These are phyloP conservation scores for Lobophora halterata DNA, from an alignment of 2,888 invertebrate genomes.

Conservation along the genomic window DNA sequence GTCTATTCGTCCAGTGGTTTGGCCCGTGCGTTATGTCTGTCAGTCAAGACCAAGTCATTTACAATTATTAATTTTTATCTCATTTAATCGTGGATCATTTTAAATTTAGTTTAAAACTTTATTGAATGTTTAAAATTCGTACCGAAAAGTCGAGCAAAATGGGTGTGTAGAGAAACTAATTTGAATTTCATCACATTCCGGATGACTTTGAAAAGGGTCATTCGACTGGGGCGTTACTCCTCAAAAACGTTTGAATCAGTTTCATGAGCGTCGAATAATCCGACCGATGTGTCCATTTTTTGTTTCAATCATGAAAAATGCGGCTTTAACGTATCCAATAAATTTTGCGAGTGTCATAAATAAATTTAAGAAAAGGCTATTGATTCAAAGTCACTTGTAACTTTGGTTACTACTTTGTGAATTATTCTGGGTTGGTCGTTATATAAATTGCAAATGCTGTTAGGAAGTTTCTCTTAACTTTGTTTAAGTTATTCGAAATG, in stretches of 20 bases:
- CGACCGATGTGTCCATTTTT: slow-evolving; percentile 29
- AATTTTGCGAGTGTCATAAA: slow-evolving; percentile 34
- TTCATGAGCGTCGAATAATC: slow-evolving; percentile 47
- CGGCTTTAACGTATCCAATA: slow-evolving; percentile 40
- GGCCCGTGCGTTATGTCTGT: too few relatives aligned
- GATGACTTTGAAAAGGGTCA: slow-evolving; percentile 53
- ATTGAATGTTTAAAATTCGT: slow-evolving; percentile 5
- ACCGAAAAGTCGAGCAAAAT: slow-evolving; percentile 8
- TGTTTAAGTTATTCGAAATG: slow-evolving; percentile 35
- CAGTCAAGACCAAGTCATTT: too few relatives aligned
- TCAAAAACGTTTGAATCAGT: slow-evolving; percentile 49
- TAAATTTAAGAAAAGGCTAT: slow-evolving; percentile 35
- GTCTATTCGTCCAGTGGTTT: too few relatives aligned
- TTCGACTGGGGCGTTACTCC: slow-evolving; percentile 36
- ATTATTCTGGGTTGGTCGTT: slow-evolving; percentile 33
- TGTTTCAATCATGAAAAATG: slow-evolving; percentile 40
- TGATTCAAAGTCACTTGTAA: slow-evolving; percentile 35
- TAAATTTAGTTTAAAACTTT: neutral
- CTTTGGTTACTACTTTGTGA: slow-evolving; percentile 36
- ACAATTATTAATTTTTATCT: too few relatives aligned
- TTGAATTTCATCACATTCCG: slow-evolving; percentile 33
- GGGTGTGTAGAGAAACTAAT: slow-evolving; percentile 13
- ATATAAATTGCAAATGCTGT: slow-evolving; percentile 53
- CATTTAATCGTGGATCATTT: too few relatives aligned
- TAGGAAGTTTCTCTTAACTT: slow-evolving; percentile 39